These are phyloP conservation scores for Rhinichthys klamathensis DNA, from an alignment of 2,113 vertebrate species.

Conservation along the genomic window DNA sequence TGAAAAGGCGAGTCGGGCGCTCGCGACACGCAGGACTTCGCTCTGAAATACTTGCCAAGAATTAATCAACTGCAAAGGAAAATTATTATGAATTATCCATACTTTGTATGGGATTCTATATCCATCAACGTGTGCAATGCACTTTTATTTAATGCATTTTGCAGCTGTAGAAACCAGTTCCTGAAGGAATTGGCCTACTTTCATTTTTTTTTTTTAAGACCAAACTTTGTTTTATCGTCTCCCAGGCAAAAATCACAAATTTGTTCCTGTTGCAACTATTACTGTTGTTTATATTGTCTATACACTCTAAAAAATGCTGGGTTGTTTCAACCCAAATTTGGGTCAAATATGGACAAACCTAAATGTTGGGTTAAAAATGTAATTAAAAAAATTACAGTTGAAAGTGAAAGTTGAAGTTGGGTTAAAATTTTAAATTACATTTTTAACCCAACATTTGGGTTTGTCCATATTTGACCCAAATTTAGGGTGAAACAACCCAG, in stretches of 20 bases:
- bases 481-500: too few relatives aligned
- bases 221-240: not conserved
- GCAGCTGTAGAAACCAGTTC: not conserved
- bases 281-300: not conserved
- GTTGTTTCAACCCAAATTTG: too few relatives aligned
- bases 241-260: not conserved
- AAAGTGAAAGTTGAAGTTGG: too few relatives aligned
- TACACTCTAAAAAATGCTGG: too few relatives aligned
- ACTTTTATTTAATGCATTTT: not conserved
- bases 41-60: constrained; percentile 57
- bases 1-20: constrained; percentile 55
- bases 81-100: constrained; percentile 55
- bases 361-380: too few relatives aligned
- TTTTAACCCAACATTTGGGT: too few relatives aligned
- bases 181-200: not conserved
- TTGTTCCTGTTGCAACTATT: not conserved
- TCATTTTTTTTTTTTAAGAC: not conserved
- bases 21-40: constrained; percentile 36
- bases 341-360: too few relatives aligned
- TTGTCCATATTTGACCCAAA: too few relatives aligned
- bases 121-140: constrained; percentile 1
- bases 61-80: constrained; percentile 55
- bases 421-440: too few relatives aligned
- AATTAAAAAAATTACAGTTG: too few relatives aligned
- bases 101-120: not conserved